Base-by-base conservation (phyloP, 2,797 vertebrate species). In the Sebastes diploproa region DNA sequence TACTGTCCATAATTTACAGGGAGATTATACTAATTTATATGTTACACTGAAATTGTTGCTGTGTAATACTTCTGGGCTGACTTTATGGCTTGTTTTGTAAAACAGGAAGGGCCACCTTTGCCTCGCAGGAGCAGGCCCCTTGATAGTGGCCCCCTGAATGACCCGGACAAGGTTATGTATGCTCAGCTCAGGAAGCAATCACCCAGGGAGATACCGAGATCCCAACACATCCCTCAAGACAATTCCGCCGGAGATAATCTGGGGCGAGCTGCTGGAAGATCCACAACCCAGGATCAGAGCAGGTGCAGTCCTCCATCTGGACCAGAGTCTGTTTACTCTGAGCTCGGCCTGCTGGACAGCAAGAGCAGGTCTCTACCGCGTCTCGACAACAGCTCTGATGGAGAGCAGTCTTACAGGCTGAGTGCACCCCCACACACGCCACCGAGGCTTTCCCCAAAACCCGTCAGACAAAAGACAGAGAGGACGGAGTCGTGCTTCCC, bases 31-130 rank as follows among this genome's bases (percentile, higher is more conserved):
- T 52, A 14, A 52, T 6, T 22, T 20, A 20, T 20, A 14, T 22
- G 1, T 56, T 2, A 22, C 36, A 9, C 9, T 56, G 9, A 72
- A 62, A 61, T 32, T 16, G 13, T 29, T 27, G 10, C 10, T 52
- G 20, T 52, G 20, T 34, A 6, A 16, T 29, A 54, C 72, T 10
- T 65, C 11, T 20, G n/a, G 36, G 42, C 56, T 75, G 52, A 72
- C 5, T 72, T 64, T 25, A 82, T 62, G 56, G 2, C 32, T 82
- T 72, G 14, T 88, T 89, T 78, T 82, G 55, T 70, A 20, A 60
- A 81, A 78, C 79, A 92, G 91, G 90, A 88, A 23, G 88, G 92
- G 1, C 96, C 95, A 3, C 88, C 96, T 16, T 91, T 97, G 11
- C 94, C 95, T 1, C 94, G 83, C 78, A 94, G 92, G 29, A 55